A percentile compares a stretch with the other conserved stretches of the same genome.
Evolutionary conservation across 2,888 invertebrate genomes (phyloP).

Genomic region (Dexiosoma caninum): DNA sequence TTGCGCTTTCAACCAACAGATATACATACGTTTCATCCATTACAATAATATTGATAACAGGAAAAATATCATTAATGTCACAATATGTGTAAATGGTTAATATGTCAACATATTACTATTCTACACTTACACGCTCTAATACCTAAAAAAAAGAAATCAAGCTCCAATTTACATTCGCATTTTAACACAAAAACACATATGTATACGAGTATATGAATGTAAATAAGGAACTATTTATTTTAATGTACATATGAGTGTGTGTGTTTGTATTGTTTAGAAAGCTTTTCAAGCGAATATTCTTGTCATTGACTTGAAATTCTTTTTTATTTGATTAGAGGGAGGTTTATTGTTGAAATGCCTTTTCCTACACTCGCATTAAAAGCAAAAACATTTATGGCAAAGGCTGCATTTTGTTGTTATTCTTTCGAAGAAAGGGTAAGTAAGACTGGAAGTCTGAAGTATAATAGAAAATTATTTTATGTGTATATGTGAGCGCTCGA

Average conservation of each 20-base stretch:
- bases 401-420: neutral
- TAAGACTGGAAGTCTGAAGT: too few species aligned
- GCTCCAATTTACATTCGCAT: too few species aligned
- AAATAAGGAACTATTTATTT: slow-evolving; percentile 9
- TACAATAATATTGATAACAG: neutral
- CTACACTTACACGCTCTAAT: neutral
- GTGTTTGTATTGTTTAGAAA: neutral
- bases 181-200: neutral
- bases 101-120: neutral
- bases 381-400: neutral
- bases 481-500: neutral
- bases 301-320: neutral
- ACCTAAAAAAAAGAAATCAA: neutral
- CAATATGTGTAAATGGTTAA: slow-evolving; percentile 8
- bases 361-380: neutral
- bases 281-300: too few species aligned
- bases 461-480: too few species aligned
- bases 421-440: neutral
- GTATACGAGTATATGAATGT: neutral
- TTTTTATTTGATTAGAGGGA: neutral
- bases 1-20: too few species aligned
- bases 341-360: neutral
- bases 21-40: too few species aligned
- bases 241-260: neutral
- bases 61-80: neutral